These are phyloP conservation scores for Epistrophella euchroma DNA, from an alignment of 2,888 invertebrate species.

Conservation along the genomic window DNA sequence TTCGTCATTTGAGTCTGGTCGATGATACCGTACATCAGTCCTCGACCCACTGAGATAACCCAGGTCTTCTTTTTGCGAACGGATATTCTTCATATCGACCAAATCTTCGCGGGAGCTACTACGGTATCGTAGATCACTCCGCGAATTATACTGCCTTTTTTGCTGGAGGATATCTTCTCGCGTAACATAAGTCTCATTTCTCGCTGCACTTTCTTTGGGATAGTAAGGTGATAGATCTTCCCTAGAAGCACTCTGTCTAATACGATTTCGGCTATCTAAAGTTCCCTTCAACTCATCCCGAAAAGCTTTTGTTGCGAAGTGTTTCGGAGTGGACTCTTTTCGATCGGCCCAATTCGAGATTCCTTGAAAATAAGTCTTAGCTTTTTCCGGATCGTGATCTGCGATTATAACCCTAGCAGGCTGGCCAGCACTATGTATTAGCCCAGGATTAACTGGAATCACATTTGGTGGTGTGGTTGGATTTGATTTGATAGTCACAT, in stretches of 20 bases:
- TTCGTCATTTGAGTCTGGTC: conserved; percentile 78
- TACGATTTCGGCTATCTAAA: conserved; percentile 81
- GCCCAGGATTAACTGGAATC: conserved; percentile 78
- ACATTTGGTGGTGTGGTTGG: conserved; percentile 84
- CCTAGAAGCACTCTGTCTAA: conserved; percentile 79
- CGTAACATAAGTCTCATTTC: conserved; percentile 81
- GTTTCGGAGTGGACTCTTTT: conserved; percentile 83
- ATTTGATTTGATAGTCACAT: conserved; percentile 89
- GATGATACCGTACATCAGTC: conserved; percentile 79
- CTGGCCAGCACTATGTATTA: conserved; percentile 80
- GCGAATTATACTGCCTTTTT: conserved; percentile 81
- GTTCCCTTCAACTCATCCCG: conserved; percentile 83
- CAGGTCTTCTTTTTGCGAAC: conserved; percentile 79
- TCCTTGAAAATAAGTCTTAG: conserved; percentile 87
- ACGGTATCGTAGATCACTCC: conserved; percentile 80
- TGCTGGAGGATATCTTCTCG: conserved; percentile 83
- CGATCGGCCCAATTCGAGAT: conserved; percentile 92
- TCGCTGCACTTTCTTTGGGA: conserved; percentile 53
- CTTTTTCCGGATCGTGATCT: conserved; percentile 85
- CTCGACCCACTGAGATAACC: conserved; percentile 80
- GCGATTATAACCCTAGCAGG: conserved; percentile 86
- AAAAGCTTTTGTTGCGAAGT: conserved; percentile 83
- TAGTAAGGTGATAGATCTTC: conserved; percentile 71
- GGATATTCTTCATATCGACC: conserved; percentile 81
- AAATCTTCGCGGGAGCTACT: conserved; percentile 82